phyloP scores from a whole-genome alignment of 2,888 invertebrate species.

The Drosophila yooni region DNA sequence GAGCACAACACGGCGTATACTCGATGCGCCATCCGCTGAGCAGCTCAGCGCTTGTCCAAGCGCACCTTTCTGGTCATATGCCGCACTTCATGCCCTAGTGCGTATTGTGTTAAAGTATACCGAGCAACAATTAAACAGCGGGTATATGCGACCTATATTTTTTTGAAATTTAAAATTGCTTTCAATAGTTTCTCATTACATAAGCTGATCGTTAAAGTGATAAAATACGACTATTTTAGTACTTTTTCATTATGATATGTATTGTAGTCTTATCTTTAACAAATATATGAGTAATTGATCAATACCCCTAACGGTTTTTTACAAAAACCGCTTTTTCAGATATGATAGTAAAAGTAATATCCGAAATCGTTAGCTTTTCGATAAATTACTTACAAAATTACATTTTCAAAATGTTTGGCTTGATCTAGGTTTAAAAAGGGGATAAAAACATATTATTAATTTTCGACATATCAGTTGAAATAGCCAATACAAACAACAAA shows the following conservation, averaged over 20 bases:
- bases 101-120: conserved; percentile 25
- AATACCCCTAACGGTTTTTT: neutral
- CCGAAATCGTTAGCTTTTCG: neutral
- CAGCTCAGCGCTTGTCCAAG: conserved; percentile 37
- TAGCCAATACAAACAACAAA: neutral
- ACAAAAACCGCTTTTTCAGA: neutral
- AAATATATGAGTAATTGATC: fast-evolving
- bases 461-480: neutral
- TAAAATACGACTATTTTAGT: neutral
- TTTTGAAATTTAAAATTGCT: neutral
- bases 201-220: neutral
- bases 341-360: neutral
- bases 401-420: neutral
- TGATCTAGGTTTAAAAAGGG: neutral
- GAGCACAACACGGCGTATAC: conserved; percentile 58
- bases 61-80: conserved; percentile 49
- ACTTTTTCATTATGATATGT: neutral
- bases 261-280: neutral
- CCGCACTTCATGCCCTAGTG: conserved; percentile 62
- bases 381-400: neutral
- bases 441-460: neutral
- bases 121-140: neutral
- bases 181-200: neutral
- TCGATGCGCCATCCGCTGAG: conserved; percentile 43
- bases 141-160: conserved; percentile 1